Evolutionary conservation across 2,888 invertebrate genomes (phyloP).

Genomic region (Flexamia atlantica): DNA sequence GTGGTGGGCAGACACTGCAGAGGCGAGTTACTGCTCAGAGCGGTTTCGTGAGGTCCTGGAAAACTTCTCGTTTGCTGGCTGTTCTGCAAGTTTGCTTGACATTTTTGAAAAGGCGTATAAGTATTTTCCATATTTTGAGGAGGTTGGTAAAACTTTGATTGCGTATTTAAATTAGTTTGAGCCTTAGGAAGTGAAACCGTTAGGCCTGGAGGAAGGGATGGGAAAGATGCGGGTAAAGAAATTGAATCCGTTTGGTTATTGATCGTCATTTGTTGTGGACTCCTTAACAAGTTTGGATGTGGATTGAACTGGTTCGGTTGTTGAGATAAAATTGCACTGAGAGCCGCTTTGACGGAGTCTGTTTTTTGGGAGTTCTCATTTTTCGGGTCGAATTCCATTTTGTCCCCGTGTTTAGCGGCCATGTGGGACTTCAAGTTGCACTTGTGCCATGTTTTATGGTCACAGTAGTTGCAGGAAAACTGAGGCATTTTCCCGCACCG

Average conservation of each 20-base stretch:
- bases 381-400: slow-evolving; percentile 33
- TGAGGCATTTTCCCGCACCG: slow-evolving; percentile 72
- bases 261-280: neutral
- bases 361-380: neutral
- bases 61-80: neutral
- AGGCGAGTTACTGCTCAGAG: neutral
- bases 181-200: slow-evolving; percentile 7
- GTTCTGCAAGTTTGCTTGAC: neutral
- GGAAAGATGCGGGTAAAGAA: slow-evolving; percentile 4
- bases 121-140: slow-evolving; percentile 4
- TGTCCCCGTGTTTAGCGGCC: slow-evolving; percentile 66
- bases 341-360: slow-evolving; percentile 1
- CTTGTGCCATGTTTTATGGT: slow-evolving; percentile 61
- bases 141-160: neutral
- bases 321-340: neutral
- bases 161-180: neutral
- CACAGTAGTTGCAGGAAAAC: slow-evolving; percentile 57
- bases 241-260: neutral
- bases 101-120: neutral
- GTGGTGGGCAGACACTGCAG: too few species aligned
- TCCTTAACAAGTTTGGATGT: slow-evolving; percentile 17
- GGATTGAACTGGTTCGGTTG: slow-evolving; percentile 2
- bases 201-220: slow-evolving; percentile 25
- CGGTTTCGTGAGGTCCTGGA: neutral
- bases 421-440: slow-evolving; percentile 67